Evolutionary conservation across 2,888 invertebrate species (phyloP).

Genomic region (Luperina nickerlii): DNA sequence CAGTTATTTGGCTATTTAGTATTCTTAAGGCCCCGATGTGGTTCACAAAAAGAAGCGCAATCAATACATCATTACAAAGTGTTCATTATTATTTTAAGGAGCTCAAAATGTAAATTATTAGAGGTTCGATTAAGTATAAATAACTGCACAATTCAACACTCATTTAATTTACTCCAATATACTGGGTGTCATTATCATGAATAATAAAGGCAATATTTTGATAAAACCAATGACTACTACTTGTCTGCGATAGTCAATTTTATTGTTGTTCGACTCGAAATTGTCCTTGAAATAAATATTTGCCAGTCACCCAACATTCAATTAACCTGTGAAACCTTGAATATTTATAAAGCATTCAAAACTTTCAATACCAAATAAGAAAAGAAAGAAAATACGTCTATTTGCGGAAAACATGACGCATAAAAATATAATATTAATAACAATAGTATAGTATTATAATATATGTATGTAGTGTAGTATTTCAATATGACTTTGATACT

Average conservation of each 20-base stretch:
- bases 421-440: no score
- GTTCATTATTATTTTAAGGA: no score
- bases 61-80: no score
- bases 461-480: no score
- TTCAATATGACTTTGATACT: background rate
- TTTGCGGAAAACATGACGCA: no score
- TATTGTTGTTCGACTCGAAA: conserved; percentile 3
- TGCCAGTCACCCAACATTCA: conserved; percentile 23
- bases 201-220: no score
- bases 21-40: no score
- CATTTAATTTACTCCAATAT: background rate
- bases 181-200: background rate
- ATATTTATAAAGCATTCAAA: background rate
- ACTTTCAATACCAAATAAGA: conserved; percentile 21
- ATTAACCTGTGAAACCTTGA: conserved; percentile 18
- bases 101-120: no score
- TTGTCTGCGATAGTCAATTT: background rate
- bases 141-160: background rate
- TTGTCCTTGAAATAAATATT: conserved; percentile 16
- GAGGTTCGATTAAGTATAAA: no score
- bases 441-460: no score
- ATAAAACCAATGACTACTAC: background rate
- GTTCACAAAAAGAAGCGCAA: background rate
- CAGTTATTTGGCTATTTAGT: no score
- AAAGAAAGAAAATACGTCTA: background rate